A percentile compares a stretch with the other conserved stretches of the same genome.
These are phyloP conservation scores for Catharus minimus DNA, from an alignment of 2,113 vertebrate genomes.

Conservation along the genomic window DNA sequence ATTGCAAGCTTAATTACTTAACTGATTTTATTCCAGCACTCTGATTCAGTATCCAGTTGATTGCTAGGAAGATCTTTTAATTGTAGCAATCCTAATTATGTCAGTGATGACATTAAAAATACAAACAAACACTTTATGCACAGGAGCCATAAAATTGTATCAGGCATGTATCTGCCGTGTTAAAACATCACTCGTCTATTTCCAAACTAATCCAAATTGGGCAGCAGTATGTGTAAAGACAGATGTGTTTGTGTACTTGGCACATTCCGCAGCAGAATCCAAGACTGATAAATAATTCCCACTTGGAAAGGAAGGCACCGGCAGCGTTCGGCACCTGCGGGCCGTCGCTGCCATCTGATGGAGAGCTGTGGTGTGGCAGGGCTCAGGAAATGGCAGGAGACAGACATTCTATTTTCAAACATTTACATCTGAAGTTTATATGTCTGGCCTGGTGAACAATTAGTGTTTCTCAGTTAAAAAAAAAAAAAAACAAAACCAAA, in stretches of 20 bases:
- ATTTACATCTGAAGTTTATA: not conserved
- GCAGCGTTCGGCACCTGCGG: not conserved
- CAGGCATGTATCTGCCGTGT: not conserved
- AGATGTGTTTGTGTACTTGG: not conserved
- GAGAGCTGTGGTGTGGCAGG: not conserved
- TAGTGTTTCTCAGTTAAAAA: not conserved
- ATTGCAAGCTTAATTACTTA: not conserved
- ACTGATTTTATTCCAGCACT: not conserved
- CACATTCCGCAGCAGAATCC: not conserved
- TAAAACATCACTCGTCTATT: not conserved
- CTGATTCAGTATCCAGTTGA: not conserved
- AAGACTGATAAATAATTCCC: not conserved
- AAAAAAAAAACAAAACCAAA: not conserved
- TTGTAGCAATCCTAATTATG: not conserved
- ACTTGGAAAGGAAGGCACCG: not conserved
- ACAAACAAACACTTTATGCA: not conserved
- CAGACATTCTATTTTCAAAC: not conserved
- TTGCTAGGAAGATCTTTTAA: not conserved
- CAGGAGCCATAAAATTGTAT: not conserved
- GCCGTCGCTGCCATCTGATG: constrained; percentile 41
- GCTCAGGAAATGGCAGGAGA: fast-evolving
- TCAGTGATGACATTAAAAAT: not conserved
- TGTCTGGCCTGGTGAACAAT: not conserved
- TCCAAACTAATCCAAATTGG: not conserved
- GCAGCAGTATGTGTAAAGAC: not conserved